Conservation (phyloP, 2,888 invertebrate genomes). For the Teinopalpus imperialis region DNA sequence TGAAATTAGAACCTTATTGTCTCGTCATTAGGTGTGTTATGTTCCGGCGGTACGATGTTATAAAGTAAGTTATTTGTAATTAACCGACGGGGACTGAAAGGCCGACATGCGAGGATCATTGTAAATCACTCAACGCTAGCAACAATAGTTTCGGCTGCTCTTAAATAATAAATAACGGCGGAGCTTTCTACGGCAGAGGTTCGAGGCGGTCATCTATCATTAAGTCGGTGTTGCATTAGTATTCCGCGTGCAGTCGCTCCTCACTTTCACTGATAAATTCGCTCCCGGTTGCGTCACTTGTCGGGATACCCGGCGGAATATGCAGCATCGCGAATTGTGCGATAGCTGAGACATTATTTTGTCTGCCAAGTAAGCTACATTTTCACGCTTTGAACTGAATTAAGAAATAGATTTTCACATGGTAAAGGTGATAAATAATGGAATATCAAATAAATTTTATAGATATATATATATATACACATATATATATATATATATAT, state of each 20-base stretch:
- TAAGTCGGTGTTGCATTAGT: slow-evolving; percentile 57
- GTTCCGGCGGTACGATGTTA: background rate
- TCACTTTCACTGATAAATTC: slow-evolving; percentile 74
- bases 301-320: slow-evolving; percentile 33
- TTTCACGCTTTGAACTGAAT: no score
- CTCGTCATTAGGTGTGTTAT: slow-evolving; percentile 25
- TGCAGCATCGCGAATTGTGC: slow-evolving; percentile 5
- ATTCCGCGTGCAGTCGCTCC: slow-evolving; percentile 61
- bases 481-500: no score
- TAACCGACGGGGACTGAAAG: slow-evolving; percentile 32
- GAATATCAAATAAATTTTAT: no score
- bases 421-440: no score
- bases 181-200: slow-evolving; percentile 61
- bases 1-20: slow-evolving; percentile 29
- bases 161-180: slow-evolving; percentile 60
- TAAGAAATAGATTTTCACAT: no score
- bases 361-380: background rate
- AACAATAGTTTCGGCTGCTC: slow-evolving; percentile 62
- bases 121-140: slow-evolving; percentile 57
- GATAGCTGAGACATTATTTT: background rate
- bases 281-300: slow-evolving; percentile 68
- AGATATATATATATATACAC: no score
- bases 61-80: slow-evolving; percentile 37
- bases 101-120: slow-evolving; percentile 42
- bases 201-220: slow-evolving; percentile 60